phyloP scores from a whole-genome alignment of 2,888 invertebrate species.

The Loripinus fragilis region DNA sequence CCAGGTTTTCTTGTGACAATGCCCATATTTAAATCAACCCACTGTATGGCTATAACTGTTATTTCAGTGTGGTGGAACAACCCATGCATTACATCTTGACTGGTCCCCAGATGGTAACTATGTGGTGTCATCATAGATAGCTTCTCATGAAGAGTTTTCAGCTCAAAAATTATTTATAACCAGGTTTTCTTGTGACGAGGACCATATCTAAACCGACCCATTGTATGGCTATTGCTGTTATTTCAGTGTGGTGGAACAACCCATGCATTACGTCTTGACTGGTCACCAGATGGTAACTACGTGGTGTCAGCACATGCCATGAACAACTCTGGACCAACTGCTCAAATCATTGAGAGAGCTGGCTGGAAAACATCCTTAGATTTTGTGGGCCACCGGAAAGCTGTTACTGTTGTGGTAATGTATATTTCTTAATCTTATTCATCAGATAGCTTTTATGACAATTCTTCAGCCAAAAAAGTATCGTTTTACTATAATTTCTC shows the following conservation, averaged over 20 bases:
- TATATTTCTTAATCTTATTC: too few species aligned
- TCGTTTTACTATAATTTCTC: too few species aligned
- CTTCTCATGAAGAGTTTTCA: too few species aligned
- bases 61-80: slow-evolving; percentile 89
- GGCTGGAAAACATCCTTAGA: slow-evolving; percentile 97
- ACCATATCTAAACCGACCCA: too few species aligned
- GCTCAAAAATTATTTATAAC: too few species aligned
- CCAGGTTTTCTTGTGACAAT: too few species aligned
- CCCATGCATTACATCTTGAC: slow-evolving; percentile 94
- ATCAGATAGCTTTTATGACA: not conserved
- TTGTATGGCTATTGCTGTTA: too few species aligned
- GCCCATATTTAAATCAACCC: too few species aligned
- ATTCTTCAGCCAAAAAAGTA: too few species aligned
- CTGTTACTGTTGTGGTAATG: slow-evolving; percentile 93
- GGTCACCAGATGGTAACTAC: slow-evolving; percentile 99
- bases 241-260: slow-evolving; percentile 90
- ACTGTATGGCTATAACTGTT: too few species aligned
- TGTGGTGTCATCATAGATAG: slow-evolving; percentile 97
- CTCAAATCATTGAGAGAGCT: slow-evolving; percentile 93
- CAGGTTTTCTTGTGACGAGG: too few species aligned
- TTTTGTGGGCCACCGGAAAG: slow-evolving; percentile 99
- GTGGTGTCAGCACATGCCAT: slow-evolving; percentile 98
- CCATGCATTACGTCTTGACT: slow-evolving; percentile 94
- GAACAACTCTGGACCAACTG: slow-evolving; percentile 99
- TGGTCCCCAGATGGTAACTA: slow-evolving; percentile 99